Base-by-base conservation (phyloP, 2,797 vertebrate species). In the Micrastur ruficollis region DNA sequence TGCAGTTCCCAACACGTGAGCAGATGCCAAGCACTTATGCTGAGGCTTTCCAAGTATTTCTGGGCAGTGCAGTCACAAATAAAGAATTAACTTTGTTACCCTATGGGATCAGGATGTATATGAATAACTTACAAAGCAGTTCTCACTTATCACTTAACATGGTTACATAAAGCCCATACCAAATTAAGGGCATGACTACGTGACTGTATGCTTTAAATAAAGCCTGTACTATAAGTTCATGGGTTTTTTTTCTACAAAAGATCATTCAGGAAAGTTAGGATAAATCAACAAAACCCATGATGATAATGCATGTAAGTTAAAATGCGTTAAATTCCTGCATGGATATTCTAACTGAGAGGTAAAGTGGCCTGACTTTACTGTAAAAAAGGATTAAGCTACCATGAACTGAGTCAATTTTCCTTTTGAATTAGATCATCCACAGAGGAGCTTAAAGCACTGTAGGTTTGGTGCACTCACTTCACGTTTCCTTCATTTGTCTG, bases 321-420 rank as follows among this genome's bases (percentile, higher is more conserved):
- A 96, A 83, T 36, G 68, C 68, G 62, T 94, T 93, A 85, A 85
- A 93, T 81, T 91, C 87, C 65, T 58, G 8, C 8, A 1, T 65
- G 67, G 65, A 85, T 95, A 89, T 92, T 83, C 72, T 91, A 56
- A 85, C 67, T 47, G 72, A 93, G 93, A 79, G n/a, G 79, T 49
- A 88, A 91, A 94, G 80, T 34, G 72, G 53, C 49, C 90, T 92
- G 82, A 91, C 61, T 92, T 92, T 32, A 78, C 81, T 14, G 91
- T 72, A 87, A 95, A 91, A 95, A 87, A 95, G 82, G 94, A 97
- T 95, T 96, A 96, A 90, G 66, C 34, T 73, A 88, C 92, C 94
- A 81, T 94, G 93, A 95, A 90, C 82, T 81, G 83, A 75, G 79
- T 58, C 66, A 62, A 19, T 95, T 93, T 91, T 95, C 75, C 68